A percentile compares a stretch with the other conserved stretches of the same genome.
These are phyloP conservation scores for Hyla sarda DNA, from an alignment of 2,113 vertebrate genomes.

Conservation along the genomic window DNA sequence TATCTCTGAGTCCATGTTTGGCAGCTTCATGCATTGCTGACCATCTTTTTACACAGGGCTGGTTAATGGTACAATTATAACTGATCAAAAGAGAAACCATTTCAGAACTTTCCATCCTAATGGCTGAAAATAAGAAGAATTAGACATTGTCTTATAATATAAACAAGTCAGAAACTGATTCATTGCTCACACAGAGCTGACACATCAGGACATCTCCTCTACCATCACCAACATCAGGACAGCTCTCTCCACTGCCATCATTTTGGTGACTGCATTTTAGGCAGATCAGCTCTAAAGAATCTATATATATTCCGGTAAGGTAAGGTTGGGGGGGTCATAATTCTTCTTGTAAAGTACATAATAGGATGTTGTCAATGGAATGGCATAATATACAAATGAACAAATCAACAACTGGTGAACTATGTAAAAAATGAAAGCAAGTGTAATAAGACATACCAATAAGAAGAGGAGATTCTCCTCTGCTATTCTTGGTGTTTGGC, in stretches of 20 bases:
- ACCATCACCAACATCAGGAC: no score
- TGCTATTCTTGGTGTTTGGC: conserved; percentile 81
- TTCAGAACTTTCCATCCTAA: conserved; percentile 77
- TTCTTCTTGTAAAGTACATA: not conserved
- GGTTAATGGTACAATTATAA: conserved; percentile 77
- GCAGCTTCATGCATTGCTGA: conserved; percentile 86
- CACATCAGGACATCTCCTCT: not conserved
- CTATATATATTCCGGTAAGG: not conserved
- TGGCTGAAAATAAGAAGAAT: conserved; percentile 70
- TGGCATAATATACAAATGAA: not conserved
- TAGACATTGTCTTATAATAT: not conserved
- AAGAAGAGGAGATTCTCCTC: conserved; percentile 82
- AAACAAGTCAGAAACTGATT: not conserved
- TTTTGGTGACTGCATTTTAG: not conserved
- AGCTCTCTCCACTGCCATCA: not conserved
- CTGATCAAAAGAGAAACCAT: conserved; percentile 77
- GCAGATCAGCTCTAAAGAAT: not conserved
- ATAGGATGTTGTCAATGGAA: not conserved
- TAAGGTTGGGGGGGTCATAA: no score
- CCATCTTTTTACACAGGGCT: conserved; percentile 80
- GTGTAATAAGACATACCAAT: conserved; percentile 71
- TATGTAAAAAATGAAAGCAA: not conserved
- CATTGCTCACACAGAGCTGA: not conserved
- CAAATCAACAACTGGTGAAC: not conserved
- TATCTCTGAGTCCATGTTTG: conserved; percentile 79